Percentiles rank a stretch among this genome's conserved stretches.
phyloP scores from a whole-genome alignment of 2,113 vertebrate species.

The Hydrolagus affinis region DNA sequence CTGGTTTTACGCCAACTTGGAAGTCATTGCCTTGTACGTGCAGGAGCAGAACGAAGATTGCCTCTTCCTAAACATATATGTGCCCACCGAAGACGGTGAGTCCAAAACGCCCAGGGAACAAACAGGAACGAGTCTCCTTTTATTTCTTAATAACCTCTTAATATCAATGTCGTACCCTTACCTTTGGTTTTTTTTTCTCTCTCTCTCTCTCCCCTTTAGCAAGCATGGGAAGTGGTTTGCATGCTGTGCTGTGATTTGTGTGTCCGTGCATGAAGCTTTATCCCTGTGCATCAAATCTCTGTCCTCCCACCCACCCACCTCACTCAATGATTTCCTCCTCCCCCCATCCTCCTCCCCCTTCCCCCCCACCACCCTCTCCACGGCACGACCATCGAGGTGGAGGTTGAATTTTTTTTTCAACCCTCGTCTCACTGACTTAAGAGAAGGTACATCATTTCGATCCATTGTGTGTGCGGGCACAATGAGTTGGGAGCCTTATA shows the following conservation, averaged over 20 bases:
- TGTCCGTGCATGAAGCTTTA: constrained; percentile 39
- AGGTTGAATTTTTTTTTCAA: constrained; percentile 56
- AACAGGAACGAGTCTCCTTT: constrained; percentile 52
- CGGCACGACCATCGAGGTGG: constrained; percentile 72
- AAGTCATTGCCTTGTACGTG: constrained; percentile 87
- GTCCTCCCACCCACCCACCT: constrained; percentile 48
- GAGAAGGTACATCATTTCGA: constrained; percentile 72
- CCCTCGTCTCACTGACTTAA: constrained; percentile 61
- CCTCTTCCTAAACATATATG: constrained; percentile 95
- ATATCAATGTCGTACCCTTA: constrained; percentile 34
- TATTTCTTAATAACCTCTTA: constrained; percentile 50
- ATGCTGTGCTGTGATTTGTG: constrained; percentile 59
- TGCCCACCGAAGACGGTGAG: constrained; percentile 99
- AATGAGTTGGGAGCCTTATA: constrained; percentile 61
- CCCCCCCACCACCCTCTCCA: constrained; percentile 44
- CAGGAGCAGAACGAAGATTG: constrained; percentile 99
- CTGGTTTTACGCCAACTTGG: constrained; percentile 97
- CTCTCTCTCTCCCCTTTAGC: too few relatives aligned
- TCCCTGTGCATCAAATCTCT: constrained; percentile 48
- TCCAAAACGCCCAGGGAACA: constrained; percentile 61
- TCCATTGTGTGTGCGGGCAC: constrained; percentile 82
- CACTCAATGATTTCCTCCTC: constrained; percentile 44
- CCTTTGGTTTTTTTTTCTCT: too few relatives aligned
- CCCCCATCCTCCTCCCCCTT: too few relatives aligned
- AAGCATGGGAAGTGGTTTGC: constrained; percentile 74